Conservation (phyloP, 2,113 vertebrate species). For the western clawed frog (Xenopus tropicalis) region DNA sequence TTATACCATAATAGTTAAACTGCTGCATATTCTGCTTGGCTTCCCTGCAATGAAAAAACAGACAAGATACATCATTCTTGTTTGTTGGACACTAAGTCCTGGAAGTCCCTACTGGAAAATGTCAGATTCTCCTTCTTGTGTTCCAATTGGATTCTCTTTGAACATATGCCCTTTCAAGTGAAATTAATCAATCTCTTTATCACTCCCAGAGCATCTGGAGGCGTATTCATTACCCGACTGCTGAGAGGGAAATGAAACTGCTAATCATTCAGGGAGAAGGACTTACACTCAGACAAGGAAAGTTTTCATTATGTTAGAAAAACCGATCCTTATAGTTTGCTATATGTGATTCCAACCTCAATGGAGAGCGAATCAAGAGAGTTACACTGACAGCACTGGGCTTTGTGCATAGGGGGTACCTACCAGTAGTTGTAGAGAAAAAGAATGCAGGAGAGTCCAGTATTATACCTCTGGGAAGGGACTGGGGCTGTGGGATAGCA, state of each 20-base stretch:
- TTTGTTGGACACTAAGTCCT: slow-evolving; percentile 38
- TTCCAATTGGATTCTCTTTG: slow-evolving; percentile 71
- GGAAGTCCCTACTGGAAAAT: slow-evolving; percentile 50
- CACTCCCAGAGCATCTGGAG: slow-evolving; percentile 79
- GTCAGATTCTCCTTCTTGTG: slow-evolving; percentile 52
- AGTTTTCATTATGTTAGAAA: slow-evolving; percentile 46
- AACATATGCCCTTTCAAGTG: slow-evolving; percentile 84
- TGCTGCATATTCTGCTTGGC: no score
- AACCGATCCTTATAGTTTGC: slow-evolving; percentile 64
- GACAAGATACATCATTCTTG: no score
- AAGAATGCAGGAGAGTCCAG: no score
- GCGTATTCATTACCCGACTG: slow-evolving; percentile 85
- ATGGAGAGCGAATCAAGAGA: slow-evolving; percentile 5
- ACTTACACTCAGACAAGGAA: slow-evolving; percentile 62
- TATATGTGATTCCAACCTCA: slow-evolving; percentile 9
- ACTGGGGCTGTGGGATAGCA: no score
- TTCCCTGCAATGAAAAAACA: no score
- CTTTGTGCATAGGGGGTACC: no score
- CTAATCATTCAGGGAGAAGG: slow-evolving; percentile 75
- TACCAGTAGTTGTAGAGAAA: no score
- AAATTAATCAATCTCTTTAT: slow-evolving; percentile 97
- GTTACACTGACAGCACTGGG: no score
- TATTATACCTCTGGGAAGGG: no score
- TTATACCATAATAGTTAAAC: no score
- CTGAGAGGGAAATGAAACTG: slow-evolving; percentile 90